Evolutionary conservation across 1,140 invertebrate genomes (phyloP).

Genomic region (Drosophila repleta): DNA sequence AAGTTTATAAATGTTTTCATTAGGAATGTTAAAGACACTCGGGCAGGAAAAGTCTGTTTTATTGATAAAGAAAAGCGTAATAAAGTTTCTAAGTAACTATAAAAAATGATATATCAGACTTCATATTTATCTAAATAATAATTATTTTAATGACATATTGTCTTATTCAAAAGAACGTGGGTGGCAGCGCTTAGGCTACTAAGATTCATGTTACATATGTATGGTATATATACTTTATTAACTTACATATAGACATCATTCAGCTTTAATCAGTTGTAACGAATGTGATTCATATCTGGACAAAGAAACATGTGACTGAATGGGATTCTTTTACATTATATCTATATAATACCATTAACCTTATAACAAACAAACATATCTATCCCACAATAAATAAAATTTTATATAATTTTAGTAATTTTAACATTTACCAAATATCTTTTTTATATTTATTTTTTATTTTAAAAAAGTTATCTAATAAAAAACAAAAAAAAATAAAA

Average conservation of each 20-base stretch:
- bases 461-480: slow-evolving; percentile 35
- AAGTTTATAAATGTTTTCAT: slow-evolving; percentile 70
- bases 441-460: too few relatives aligned
- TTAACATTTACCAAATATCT: too few relatives aligned
- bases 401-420: neutral
- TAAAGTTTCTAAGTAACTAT: slow-evolving; percentile 56
- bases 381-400: neutral
- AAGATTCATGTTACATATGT: too few relatives aligned
- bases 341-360: too few relatives aligned
- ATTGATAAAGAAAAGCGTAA: slow-evolving; percentile 68
- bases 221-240: too few relatives aligned
- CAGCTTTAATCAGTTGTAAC: slow-evolving; percentile 24
- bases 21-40: slow-evolving; percentile 56
- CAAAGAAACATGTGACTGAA: slow-evolving; percentile 27
- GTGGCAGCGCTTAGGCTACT: too few relatives aligned
- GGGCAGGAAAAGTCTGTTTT: slow-evolving; percentile 67
- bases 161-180: too few relatives aligned
- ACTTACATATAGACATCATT: neutral
- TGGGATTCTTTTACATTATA: neutral
- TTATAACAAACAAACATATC: too few relatives aligned
- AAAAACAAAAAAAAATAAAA: too few relatives aligned
- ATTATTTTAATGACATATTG: too few relatives aligned
- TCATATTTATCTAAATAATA: too few relatives aligned
- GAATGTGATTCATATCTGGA: slow-evolving; percentile 31
- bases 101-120: neutral